These are phyloP conservation scores for Sarcophaga peregrina DNA, from an alignment of 1,140 invertebrate species.

Conservation along the genomic window DNA sequence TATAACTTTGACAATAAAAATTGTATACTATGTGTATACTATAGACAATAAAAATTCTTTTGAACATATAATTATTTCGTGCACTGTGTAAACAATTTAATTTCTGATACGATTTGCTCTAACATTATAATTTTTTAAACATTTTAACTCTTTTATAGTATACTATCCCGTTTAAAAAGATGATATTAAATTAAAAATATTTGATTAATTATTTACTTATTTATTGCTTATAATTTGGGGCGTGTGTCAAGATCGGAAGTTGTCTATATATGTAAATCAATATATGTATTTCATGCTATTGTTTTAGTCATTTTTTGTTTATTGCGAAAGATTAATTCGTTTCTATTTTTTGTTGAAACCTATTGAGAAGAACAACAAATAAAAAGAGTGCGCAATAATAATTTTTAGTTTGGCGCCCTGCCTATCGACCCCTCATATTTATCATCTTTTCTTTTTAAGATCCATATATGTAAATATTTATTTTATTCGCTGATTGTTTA, in stretches of 20 bases:
- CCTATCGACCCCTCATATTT: background rate
- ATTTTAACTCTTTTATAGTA: too few relatives aligned
- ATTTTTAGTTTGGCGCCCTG: background rate
- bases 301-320: background rate
- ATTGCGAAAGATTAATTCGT: background rate
- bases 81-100: too few relatives aligned
- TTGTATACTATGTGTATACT: too few relatives aligned
- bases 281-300: background rate
- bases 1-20: too few relatives aligned
- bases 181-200: too few relatives aligned
- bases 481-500: background rate
- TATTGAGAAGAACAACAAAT: background rate
- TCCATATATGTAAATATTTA: constrained; percentile 11
- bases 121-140: too few relatives aligned
- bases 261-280: background rate
- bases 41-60: too few relatives aligned
- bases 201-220: background rate
- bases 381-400: constrained; percentile 13
- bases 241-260: background rate
- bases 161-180: too few relatives aligned
- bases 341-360: background rate
- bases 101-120: too few relatives aligned
- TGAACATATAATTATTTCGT: too few relatives aligned
- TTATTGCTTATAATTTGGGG: background rate
- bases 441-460: background rate